Conservation (phyloP, 2,888 invertebrate species). For the Melangyna quadrimaculata region DNA sequence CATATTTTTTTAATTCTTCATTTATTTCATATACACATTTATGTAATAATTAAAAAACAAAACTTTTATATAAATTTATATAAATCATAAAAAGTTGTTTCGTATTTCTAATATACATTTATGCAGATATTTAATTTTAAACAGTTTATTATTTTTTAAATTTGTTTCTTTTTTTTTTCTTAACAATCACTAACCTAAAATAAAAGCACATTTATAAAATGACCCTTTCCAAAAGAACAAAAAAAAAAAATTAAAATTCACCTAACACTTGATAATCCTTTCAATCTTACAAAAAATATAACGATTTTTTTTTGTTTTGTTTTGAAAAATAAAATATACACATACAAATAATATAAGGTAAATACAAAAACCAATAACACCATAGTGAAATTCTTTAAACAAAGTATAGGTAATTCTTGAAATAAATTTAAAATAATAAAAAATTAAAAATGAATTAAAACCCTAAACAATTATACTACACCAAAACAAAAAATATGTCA, state of each 20-base stretch:
- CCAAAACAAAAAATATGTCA: constrained; percentile 44
- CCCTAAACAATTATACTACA: constrained; percentile 17
- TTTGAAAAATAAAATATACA: constrained; percentile 35
- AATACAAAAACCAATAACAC: constrained; percentile 68
- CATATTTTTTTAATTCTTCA: constrained; percentile 37
- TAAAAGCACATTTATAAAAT: constrained; percentile 72
- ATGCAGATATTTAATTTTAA: constrained; percentile 4
- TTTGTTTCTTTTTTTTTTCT: constrained; percentile 13
- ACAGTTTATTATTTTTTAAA: constrained; percentile 9
- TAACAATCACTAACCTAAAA: constrained; percentile 64
- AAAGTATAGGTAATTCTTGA: constrained; percentile 20
- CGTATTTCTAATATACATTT: constrained; percentile 23
- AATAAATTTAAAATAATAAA: constrained; percentile 18
- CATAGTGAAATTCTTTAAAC: constrained; percentile 42
- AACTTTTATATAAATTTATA: constrained; percentile 36
- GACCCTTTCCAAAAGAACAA: constrained; percentile 65
- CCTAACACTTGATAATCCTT: constrained; percentile 65
- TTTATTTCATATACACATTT: constrained; percentile 65
- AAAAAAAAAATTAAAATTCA: background rate
- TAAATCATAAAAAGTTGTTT: constrained; percentile 52
- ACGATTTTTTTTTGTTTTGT: background rate
- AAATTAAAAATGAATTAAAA: background rate
- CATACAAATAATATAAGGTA: constrained; percentile 35
- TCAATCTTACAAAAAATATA: constrained; percentile 37
- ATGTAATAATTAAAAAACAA: constrained; percentile 45